Evolutionary conservation across 2,113 vertebrate genomes (phyloP).

Genomic region (Lanius collurio): DNA sequence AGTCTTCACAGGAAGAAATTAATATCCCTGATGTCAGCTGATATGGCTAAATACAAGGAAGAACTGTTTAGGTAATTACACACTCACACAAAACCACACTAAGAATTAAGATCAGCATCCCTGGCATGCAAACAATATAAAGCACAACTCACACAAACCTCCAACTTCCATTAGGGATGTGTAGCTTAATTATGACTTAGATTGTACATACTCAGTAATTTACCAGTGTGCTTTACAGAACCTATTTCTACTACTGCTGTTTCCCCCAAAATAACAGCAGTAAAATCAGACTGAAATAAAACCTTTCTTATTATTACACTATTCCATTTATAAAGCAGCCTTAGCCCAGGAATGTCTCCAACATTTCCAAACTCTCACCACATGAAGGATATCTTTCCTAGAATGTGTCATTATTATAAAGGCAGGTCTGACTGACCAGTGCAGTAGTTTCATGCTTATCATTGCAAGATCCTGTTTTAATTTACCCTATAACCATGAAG

Average conservation of each 20-base stretch:
- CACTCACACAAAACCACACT: neutral
- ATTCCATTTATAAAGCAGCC: neutral
- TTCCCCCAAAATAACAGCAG: neutral
- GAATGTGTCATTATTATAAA: neutral
- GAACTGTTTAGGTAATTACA: conserved; percentile 15
- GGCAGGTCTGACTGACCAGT: neutral
- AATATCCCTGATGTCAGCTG: conserved; percentile 10
- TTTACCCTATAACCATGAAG: neutral
- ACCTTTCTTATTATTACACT: neutral
- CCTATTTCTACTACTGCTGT: neutral
- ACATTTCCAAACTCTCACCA: neutral
- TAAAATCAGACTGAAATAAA: neutral
- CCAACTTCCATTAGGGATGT: neutral
- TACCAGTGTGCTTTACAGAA: neutral
- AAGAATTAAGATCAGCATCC: conserved; percentile 21
- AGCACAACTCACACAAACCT: conserved; percentile 13
- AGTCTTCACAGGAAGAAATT: conserved; percentile 25
- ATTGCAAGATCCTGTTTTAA: neutral
- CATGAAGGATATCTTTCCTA: neutral
- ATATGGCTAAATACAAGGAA: conserved; percentile 17
- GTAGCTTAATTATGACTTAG: conserved; percentile 24
- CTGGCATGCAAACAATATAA: neutral
- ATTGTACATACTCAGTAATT: neutral
- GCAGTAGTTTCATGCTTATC: neutral
- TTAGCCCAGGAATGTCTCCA: neutral